Evolutionary conservation across 2,113 vertebrate genomes (phyloP).

Genomic region (Sapayoa aenigma): DNA sequence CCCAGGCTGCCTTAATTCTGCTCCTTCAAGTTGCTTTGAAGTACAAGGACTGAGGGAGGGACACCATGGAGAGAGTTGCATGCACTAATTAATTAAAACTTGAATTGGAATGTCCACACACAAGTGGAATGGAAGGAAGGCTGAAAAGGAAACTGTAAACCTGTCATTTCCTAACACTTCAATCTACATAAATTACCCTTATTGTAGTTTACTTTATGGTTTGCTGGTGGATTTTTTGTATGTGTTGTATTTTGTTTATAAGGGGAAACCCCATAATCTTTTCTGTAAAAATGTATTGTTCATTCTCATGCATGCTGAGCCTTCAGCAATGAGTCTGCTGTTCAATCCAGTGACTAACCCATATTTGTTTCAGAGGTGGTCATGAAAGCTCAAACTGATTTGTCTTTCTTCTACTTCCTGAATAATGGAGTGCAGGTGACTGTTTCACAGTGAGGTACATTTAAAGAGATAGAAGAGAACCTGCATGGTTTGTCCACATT

Average conservation of each 20-base stretch:
- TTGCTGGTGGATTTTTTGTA: not conserved
- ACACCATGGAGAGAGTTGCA: not conserved
- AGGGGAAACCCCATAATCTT: not conserved
- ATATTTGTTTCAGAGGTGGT: not conserved
- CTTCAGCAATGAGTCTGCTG: not conserved
- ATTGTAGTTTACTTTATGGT: not conserved
- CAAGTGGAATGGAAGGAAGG: not conserved
- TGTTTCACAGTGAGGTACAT: not conserved
- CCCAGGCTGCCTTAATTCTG: not conserved
- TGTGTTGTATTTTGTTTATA: not conserved
- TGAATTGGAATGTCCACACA: slow-evolving; percentile 25
- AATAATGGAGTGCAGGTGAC: not conserved
- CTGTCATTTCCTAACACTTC: slow-evolving; percentile 16
- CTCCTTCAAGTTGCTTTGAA: not conserved
- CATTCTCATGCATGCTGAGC: not conserved
- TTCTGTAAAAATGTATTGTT: not conserved
- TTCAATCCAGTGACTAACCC: not conserved
- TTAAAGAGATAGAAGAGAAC: not conserved
- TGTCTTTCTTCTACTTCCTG: not conserved
- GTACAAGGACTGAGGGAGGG: not conserved
- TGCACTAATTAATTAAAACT: slow-evolving; percentile 19
- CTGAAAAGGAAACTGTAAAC: slow-evolving; percentile 15
- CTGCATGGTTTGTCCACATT: not conserved
- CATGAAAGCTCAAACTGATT: not conserved
- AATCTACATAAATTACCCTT: not conserved